A percentile compares a stretch with the other conserved stretches of the same genome.
Conservation (phyloP, 2,888 invertebrate genomes). For the Byasa hedistus region DNA sequence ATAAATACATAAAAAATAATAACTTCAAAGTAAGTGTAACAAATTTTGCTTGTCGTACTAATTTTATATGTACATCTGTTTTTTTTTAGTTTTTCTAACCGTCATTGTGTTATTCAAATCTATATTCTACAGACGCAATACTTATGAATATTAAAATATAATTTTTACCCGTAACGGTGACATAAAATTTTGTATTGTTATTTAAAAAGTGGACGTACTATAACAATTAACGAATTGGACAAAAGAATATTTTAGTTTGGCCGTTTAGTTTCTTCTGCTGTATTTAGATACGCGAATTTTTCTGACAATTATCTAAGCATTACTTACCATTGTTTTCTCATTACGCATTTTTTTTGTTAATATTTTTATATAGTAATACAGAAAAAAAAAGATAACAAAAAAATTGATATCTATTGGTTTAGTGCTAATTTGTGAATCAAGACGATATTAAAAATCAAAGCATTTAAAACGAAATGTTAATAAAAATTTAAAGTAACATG, state of each 20-base stretch:
- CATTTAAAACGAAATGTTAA: too few relatives aligned
- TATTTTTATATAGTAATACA: too few relatives aligned
- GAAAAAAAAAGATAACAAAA: too few relatives aligned
- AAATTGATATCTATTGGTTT: too few relatives aligned
- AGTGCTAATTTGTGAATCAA: too few relatives aligned
- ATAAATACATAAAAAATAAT: not conserved
- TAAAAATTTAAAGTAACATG: too few relatives aligned
- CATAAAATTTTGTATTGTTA: conserved; percentile 68
- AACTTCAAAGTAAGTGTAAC: not conserved
- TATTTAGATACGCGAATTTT: conserved; percentile 32
- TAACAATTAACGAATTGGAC: conserved; percentile 62
- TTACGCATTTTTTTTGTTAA: not conserved
- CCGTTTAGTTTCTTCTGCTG: conserved; percentile 33
- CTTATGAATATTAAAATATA: conserved; percentile 60
- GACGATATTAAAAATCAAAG: too few relatives aligned
- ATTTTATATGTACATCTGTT: conserved; percentile 6
- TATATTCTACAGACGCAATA: conserved; percentile 27
- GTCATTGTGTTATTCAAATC: conserved; percentile 19
- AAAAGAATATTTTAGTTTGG: conserved; percentile 65
- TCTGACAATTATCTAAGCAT: conserved; percentile 1
- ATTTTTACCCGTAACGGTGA: conserved; percentile 73
- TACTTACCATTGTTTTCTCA: not conserved
- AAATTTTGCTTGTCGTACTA: conserved; percentile 5
- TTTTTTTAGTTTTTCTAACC: conserved; percentile 18
- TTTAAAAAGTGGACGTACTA: conserved; percentile 66